Conservation (phyloP, 2,113 vertebrate species). For the Trachemys scripta region DNA sequence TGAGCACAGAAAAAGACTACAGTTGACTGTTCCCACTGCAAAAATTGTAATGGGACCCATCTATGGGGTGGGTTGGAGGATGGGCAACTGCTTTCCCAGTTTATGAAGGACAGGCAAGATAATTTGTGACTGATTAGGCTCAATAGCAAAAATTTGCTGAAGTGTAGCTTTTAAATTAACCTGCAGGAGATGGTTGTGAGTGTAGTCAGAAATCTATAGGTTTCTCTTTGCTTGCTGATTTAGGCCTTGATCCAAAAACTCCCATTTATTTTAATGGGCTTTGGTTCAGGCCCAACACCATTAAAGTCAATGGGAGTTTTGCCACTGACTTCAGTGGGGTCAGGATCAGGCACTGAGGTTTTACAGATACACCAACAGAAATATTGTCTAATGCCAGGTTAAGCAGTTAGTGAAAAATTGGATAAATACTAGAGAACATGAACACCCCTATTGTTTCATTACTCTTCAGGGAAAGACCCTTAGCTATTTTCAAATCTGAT, state of each 20-base stretch:
- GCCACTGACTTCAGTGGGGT: not conserved
- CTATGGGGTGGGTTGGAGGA: not conserved
- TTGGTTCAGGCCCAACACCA: not conserved
- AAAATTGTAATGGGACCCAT: not conserved
- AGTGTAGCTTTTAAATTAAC: no score
- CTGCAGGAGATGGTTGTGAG: not conserved
- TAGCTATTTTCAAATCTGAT: not conserved
- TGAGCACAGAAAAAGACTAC: not conserved
- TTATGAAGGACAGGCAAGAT: not conserved
- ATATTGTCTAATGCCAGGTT: fast-evolving
- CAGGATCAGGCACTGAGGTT: not conserved
- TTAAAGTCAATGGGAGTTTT: not conserved
- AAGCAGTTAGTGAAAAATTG: not conserved
- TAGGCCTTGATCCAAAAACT: constrained; percentile 44
- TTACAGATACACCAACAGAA: not conserved
- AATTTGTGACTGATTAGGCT: no score
- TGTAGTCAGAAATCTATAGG: constrained; percentile 15
- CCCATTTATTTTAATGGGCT: not conserved
- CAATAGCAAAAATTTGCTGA: no score
- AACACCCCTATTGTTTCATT: not conserved
- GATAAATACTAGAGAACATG: not conserved
- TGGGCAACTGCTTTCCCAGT: not conserved
- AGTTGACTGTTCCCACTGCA: not conserved
- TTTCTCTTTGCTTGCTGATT: constrained; percentile 47
- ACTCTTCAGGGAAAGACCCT: not conserved